Conservation (phyloP, 2,888 invertebrate species). For the Eupithecia abbreviata region DNA sequence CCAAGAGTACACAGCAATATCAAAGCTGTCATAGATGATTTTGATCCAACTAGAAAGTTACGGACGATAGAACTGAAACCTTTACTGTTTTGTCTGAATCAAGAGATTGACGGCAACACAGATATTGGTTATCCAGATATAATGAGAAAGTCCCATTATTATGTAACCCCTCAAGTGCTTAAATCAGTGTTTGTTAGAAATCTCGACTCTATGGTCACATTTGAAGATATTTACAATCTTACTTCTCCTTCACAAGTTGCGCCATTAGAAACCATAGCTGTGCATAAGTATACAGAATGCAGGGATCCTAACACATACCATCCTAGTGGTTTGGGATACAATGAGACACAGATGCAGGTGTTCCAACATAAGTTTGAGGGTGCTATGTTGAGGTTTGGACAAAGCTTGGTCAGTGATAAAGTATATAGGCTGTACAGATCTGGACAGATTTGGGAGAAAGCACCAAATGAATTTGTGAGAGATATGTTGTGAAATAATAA, state of each 20-base stretch:
- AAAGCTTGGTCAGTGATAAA: constrained; percentile 75
- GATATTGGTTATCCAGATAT: constrained; percentile 73
- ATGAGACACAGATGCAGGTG: constrained; percentile 76
- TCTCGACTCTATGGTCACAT: constrained; percentile 73
- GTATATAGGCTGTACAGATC: constrained; percentile 76
- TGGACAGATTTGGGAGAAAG: constrained; percentile 79
- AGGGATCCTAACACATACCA: constrained; percentile 69
- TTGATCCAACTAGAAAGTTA: constrained; percentile 73
- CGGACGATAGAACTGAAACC: constrained; percentile 65
- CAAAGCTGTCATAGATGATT: constrained; percentile 80
- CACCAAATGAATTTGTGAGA: constrained; percentile 66
- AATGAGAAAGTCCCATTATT: constrained; percentile 78
- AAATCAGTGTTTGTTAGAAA: constrained; percentile 68
- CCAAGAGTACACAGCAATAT: constrained; percentile 83
- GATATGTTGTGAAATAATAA: constrained; percentile 51
- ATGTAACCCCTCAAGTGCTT: constrained; percentile 61
- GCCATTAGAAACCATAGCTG: constrained; percentile 68
- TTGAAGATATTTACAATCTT: constrained; percentile 72
- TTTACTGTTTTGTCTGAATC: constrained; percentile 75
- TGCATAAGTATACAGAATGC: constrained; percentile 79
- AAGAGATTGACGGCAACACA: constrained; percentile 74
- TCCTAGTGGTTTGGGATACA: constrained; percentile 66
- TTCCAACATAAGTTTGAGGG: constrained; percentile 81
- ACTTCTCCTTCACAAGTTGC: constrained; percentile 59
- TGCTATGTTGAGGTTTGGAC: constrained; percentile 79